These are phyloP conservation scores for Bucco capensis DNA, from an alignment of 2,113 vertebrate species.

Conservation along the genomic window DNA sequence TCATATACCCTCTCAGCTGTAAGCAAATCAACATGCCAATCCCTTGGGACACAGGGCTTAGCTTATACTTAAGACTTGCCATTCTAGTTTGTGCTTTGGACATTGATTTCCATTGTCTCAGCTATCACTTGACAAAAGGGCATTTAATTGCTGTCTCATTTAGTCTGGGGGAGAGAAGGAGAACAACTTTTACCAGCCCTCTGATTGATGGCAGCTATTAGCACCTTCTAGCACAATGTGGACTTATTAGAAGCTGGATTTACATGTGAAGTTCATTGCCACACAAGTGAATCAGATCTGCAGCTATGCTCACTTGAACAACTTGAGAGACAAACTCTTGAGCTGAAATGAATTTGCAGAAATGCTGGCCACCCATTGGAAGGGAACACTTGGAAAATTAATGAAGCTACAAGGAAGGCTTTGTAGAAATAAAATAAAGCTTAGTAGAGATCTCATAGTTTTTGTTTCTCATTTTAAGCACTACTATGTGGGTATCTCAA, in stretches of 20 bases:
- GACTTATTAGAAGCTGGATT: constrained; percentile 40
- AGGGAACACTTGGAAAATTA: not conserved
- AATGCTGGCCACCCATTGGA: not conserved
- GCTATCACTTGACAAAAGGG: constrained; percentile 59
- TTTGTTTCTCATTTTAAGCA: not conserved
- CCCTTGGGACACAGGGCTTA: constrained; percentile 45
- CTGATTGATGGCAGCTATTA: constrained; percentile 66
- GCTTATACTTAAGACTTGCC: constrained; percentile 53
- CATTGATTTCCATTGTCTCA: constrained; percentile 66
- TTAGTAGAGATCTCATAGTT: not conserved
- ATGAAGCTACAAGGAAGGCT: not conserved
- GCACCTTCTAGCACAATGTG: constrained; percentile 23
- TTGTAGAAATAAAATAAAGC: not conserved
- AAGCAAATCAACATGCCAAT: constrained; percentile 65
- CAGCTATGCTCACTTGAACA: not conserved
- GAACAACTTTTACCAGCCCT: constrained; percentile 53
- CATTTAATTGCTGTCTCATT: constrained; percentile 68
- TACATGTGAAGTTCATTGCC: constrained; percentile 52
- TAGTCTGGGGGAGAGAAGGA: constrained; percentile 23
- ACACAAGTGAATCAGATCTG: constrained; percentile 17
- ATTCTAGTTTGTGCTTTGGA: constrained; percentile 53
- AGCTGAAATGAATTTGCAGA: not conserved
- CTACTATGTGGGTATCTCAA: not conserved
- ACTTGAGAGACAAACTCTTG: not conserved
- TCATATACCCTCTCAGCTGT: constrained; percentile 45